phyloP scores from a whole-genome alignment of 1,140 invertebrate genomes.

The Drosophila murphyi region DNA sequence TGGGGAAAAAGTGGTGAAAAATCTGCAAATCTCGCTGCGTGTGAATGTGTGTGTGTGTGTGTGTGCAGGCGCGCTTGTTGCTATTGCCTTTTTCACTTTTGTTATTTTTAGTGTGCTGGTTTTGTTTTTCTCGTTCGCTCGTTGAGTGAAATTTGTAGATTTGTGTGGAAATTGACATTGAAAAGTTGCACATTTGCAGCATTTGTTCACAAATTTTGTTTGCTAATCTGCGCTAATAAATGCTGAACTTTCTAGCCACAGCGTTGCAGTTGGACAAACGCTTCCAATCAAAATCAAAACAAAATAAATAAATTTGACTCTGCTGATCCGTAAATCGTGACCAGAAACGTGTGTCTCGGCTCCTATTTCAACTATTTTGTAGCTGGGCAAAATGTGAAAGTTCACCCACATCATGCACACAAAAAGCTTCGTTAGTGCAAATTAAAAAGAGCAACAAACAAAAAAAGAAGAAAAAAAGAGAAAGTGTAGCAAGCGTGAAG shows the following conservation, averaged over 20 bases:
- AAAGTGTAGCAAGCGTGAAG: slow-evolving; percentile 71
- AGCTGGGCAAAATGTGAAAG: slow-evolving; percentile 74
- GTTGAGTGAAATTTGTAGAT: slow-evolving; percentile 59
- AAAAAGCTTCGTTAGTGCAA: slow-evolving; percentile 65
- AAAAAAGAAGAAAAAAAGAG: slow-evolving; percentile 63
- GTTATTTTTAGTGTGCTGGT: slow-evolving; percentile 48
- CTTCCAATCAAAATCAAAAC: slow-evolving; percentile 8
- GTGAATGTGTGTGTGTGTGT: not conserved
- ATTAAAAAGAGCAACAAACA: slow-evolving; percentile 47
- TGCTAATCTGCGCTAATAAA: not conserved
- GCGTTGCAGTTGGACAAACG: not conserved
- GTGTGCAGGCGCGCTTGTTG: not conserved
- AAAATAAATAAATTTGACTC: too few relatives aligned
- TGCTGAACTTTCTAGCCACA: not conserved
- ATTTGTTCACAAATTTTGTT: slow-evolving; percentile 22
- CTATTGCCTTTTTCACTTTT: slow-evolving; percentile 64
- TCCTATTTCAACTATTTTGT: not conserved
- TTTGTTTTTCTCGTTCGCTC: slow-evolving; percentile 18
- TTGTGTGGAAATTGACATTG: slow-evolving; percentile 73
- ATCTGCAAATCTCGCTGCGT: slow-evolving; percentile 45
- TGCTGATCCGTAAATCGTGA: slow-evolving; percentile 59
- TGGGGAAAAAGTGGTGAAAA: slow-evolving; percentile 70
- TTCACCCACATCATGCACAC: slow-evolving; percentile 81
- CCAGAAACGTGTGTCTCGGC: slow-evolving; percentile 72
- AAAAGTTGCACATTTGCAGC: slow-evolving; percentile 65